These are phyloP conservation scores for Echinops telfairi DNA, from an alignment of 2,113 vertebrate species.

Conservation along the genomic window DNA sequence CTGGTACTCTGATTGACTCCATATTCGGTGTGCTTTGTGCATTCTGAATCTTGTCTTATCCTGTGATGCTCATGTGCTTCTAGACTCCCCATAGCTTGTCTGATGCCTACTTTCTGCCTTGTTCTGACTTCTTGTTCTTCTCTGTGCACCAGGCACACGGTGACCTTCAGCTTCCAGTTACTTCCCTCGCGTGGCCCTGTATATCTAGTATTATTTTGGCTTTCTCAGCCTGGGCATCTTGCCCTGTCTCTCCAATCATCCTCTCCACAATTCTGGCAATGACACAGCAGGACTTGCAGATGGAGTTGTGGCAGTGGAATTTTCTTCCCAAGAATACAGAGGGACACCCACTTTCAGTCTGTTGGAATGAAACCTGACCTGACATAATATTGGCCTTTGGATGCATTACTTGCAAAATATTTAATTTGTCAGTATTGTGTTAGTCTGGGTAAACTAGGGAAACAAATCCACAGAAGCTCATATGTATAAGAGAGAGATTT, in stretches of 20 bases:
- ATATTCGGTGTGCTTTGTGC: background rate
- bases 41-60: background rate
- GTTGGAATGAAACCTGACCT: constrained; percentile 47
- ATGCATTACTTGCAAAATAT: constrained; percentile 35
- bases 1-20: background rate
- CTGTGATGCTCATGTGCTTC: constrained; percentile 16
- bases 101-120: background rate
- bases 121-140: background rate
- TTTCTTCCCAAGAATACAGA: constrained; percentile 42
- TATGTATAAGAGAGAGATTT: too few relatives aligned
- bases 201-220: background rate
- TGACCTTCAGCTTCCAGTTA: constrained; percentile 21
- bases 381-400: constrained; percentile 54
- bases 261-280: constrained; percentile 34
- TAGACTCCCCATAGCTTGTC: background rate
- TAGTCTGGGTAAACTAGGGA: too few relatives aligned
- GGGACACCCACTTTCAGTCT: constrained; percentile 54
- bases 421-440: constrained; percentile 24
- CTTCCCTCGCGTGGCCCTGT: background rate
- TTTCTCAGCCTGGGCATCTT: constrained; percentile 2
- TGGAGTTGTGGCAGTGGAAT: constrained; percentile 53
- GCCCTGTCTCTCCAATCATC: constrained; percentile 1
- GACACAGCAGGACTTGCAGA: constrained; percentile 58
- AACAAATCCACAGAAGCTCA: too few relatives aligned
- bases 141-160: background rate